Percentiles rank a stretch among this genome's conserved stretches.
Evolutionary conservation across 2,113 vertebrate genomes (phyloP).

Genomic region (Atlantisia rogersi): DNA sequence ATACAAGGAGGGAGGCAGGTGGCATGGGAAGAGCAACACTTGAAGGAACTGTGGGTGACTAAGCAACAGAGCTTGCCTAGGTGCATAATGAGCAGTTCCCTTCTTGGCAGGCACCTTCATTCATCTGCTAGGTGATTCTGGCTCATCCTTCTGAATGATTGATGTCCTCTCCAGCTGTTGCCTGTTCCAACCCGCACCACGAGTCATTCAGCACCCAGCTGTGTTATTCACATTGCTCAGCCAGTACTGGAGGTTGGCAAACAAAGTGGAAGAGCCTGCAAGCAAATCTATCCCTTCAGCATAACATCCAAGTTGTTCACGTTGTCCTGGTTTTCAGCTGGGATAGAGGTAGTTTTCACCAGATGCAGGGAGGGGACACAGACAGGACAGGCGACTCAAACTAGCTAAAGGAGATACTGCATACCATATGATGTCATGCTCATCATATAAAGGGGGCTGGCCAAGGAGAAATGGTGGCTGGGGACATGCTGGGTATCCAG

Average conservation of each 20-base stretch:
- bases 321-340: too few species aligned
- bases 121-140: neutral
- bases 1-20: fast-evolving
- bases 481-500: too few species aligned
- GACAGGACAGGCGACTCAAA: too few species aligned
- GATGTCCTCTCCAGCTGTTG: neutral
- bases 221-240: neutral
- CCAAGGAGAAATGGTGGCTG: too few species aligned
- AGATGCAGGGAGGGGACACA: too few species aligned
- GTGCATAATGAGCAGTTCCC: neutral
- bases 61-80: neutral
- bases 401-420: too few species aligned
- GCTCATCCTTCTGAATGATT: neutral
- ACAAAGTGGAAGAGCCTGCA: neutral
- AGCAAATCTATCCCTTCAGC: neutral
- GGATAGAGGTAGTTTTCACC: too few species aligned
- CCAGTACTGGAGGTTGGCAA: neutral
- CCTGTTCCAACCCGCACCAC: neutral
- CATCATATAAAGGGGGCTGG: too few species aligned
- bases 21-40: too few species aligned
- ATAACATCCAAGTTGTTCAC: neutral
- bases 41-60: neutral
- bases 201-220: neutral
- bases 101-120: neutral
- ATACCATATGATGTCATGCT: too few species aligned